phyloP scores from a whole-genome alignment of 1,140 invertebrate species.

The Drosophila bifasciata region DNA sequence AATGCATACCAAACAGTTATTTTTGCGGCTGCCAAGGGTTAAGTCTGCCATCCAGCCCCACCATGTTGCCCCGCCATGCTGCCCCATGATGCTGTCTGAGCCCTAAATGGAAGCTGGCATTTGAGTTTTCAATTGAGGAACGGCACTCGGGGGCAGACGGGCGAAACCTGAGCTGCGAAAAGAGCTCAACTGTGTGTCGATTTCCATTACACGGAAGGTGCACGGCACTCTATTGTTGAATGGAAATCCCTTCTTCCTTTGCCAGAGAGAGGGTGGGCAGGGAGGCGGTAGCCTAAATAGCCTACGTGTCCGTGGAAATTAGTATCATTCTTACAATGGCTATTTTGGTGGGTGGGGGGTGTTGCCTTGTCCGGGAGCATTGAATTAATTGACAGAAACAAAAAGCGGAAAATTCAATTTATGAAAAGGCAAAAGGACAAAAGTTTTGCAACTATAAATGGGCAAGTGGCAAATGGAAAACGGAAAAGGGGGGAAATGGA shows the following conservation, averaged over 20 bases:
- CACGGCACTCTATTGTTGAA: conserved; percentile 6
- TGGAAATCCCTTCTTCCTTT: no score
- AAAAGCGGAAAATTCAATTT: conserved; percentile 66
- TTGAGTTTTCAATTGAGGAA: conserved; percentile 71
- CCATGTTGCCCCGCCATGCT: background rate
- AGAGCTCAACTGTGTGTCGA: conserved; percentile 54
- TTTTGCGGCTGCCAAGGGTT: conserved; percentile 63
- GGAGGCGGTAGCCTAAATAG: conserved; percentile 39
- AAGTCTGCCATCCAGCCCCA: conserved; percentile 27
- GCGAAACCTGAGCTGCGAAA: conserved; percentile 27
- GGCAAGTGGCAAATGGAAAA: conserved; percentile 9
- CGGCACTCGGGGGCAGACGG: conserved; percentile 40
- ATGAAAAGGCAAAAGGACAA: conserved; percentile 42
- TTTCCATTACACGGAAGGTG: conserved; percentile 38
- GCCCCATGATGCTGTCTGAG: conserved; percentile 5
- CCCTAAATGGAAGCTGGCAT: conserved; percentile 51
- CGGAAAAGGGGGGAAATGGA: background rate
- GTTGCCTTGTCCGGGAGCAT: conserved; percentile 30
- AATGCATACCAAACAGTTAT: conserved; percentile 53
- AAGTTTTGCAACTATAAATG: conserved; percentile 49
- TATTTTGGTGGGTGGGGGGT: no score
- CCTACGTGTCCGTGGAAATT: conserved; percentile 53
- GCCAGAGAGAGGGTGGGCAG: background rate
- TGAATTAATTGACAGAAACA: conserved; percentile 62
- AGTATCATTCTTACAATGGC: conserved; percentile 59